Percentiles rank a stretch among this genome's conserved stretches.
Conservation (phyloP, 2,888 invertebrate species). For the Teleiodes luculella region DNA sequence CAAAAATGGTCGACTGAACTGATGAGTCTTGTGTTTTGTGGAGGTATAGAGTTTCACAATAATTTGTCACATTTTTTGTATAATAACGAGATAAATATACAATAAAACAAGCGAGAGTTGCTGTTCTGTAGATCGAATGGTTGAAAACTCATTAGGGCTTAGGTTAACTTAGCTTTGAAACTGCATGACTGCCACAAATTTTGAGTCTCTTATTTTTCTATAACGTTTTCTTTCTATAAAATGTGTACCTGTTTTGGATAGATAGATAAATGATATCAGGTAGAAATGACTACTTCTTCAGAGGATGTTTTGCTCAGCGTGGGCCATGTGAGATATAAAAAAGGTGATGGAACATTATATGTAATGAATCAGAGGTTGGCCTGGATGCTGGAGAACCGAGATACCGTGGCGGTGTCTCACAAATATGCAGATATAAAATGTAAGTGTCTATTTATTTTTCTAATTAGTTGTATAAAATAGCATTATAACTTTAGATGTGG, state of each 20-base stretch:
- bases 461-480: too few species aligned
- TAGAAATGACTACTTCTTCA: slow-evolving; percentile 88
- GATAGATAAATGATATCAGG: slow-evolving; percentile 6
- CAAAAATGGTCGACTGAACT: slow-evolving; percentile 59
- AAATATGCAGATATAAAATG: slow-evolving; percentile 97
- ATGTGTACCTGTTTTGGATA: slow-evolving; percentile 4
- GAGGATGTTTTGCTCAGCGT: slow-evolving; percentile 97
- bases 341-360: slow-evolving; percentile 96
- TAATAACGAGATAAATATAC: slow-evolving; percentile 30
- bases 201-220: slow-evolving; percentile 34
- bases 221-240: slow-evolving; percentile 3
- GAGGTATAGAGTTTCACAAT: slow-evolving; percentile 45
- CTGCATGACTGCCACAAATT: slow-evolving; percentile 10
- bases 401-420: slow-evolving; percentile 95
- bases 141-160: too few species aligned
- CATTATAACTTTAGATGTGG: too few species aligned
- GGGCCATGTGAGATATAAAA: slow-evolving; percentile 95
- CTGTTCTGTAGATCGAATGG: too few species aligned
- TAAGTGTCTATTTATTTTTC: slow-evolving; percentile 61
- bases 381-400: slow-evolving; percentile 96
- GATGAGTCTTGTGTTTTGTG: slow-evolving; percentile 51
- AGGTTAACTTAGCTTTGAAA: slow-evolving; percentile 1
- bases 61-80: slow-evolving; percentile 39
- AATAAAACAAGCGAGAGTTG: slow-evolving; percentile 7
- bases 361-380: slow-evolving; percentile 97